phyloP scores from a whole-genome alignment of 2,888 invertebrate genomes.

The Phrixothrix hirtus region DNA sequence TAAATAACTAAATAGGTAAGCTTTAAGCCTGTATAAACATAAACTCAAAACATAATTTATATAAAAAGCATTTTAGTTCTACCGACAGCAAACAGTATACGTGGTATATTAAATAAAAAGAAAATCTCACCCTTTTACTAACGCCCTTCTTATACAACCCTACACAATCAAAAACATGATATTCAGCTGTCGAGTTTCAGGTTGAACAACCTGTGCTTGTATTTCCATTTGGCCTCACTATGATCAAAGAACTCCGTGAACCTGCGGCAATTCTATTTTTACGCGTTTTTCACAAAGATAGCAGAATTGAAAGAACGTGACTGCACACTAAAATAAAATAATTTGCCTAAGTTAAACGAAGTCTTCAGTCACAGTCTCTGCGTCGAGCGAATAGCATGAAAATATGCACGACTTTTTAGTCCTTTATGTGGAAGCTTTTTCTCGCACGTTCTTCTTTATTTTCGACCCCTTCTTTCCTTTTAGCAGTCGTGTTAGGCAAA shows the following conservation, averaged over 20 bases:
- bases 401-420: constrained; percentile 26
- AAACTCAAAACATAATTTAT: not conserved
- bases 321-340: constrained; percentile 23
- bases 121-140: not conserved
- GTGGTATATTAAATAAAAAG: not conserved
- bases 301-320: constrained; percentile 21
- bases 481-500: constrained; percentile 23
- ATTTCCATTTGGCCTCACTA: constrained; percentile 10
- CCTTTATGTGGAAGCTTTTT: constrained; percentile 19
- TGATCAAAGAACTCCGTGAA: constrained; percentile 14
- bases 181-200: no score
- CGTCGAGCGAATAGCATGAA: constrained; percentile 19
- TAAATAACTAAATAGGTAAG: not conserved
- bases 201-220: constrained; percentile 11
- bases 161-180: no score
- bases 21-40: no score
- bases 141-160: no score
- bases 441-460: constrained; percentile 19
- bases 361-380: constrained; percentile 22
- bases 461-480: constrained; percentile 18
- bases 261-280: constrained; percentile 21
- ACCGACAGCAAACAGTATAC: not conserved
- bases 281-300: constrained; percentile 21
- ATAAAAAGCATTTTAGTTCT: not conserved
- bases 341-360: constrained; percentile 23